phyloP scores from a whole-genome alignment of 2,797 vertebrate genomes.

The Peromyscus aztecus region DNA sequence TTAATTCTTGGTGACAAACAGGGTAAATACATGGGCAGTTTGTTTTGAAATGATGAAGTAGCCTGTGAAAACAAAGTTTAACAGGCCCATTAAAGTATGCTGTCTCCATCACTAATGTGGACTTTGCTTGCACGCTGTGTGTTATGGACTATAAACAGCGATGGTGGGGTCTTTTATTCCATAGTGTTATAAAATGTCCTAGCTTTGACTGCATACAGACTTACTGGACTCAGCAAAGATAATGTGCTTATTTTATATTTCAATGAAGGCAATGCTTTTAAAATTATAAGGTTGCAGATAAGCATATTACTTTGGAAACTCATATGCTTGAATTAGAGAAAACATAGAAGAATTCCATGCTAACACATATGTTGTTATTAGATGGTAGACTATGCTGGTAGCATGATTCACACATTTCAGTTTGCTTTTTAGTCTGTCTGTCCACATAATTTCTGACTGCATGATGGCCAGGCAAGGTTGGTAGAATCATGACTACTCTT shows the following conservation, averaged over 20 bases:
- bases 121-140: slow-evolving; percentile 73
- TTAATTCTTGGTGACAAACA: slow-evolving; percentile 74
- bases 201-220: slow-evolving; percentile 17
- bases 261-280: background rate
- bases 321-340: background rate
- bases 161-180: slow-evolving; percentile 73
- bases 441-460: slow-evolving; percentile 51
- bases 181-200: slow-evolving; percentile 65
- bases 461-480: slow-evolving; percentile 52
- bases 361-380: background rate
- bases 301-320: background rate
- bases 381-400: background rate
- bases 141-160: slow-evolving; percentile 78
- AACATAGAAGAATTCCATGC: background rate
- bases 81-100: slow-evolving; percentile 75
- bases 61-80: slow-evolving; percentile 81
- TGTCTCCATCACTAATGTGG: slow-evolving; percentile 74
- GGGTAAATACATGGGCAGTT: slow-evolving; percentile 64
- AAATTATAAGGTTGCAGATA: background rate
- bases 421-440: background rate
- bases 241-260: slow-evolving; percentile 51
- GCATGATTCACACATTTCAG: background rate
- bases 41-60: slow-evolving; percentile 81
- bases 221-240: slow-evolving; percentile 63
- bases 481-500: slow-evolving; percentile 80